These are phyloP conservation scores for Aspidapion aeneum DNA, from an alignment of 2,888 invertebrate species.

Conservation along the genomic window DNA sequence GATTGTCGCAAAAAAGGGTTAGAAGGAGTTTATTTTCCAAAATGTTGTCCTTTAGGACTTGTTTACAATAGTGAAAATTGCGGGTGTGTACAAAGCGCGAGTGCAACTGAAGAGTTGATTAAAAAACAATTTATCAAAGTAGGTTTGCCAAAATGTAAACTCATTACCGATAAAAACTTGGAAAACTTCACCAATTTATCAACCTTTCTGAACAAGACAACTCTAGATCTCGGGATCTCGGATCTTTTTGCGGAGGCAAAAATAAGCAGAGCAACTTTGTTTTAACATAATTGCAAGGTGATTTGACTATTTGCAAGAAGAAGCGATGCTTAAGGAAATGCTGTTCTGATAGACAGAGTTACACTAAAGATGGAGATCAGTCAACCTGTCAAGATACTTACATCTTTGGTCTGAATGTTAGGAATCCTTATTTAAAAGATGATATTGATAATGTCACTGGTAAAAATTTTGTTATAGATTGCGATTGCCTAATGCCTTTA, in stretches of 20 bases:
- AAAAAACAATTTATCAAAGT: constrained; percentile 29
- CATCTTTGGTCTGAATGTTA: constrained; percentile 33
- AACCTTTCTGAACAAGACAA: background rate
- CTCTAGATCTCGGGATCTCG: constrained; percentile 7
- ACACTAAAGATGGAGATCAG: constrained; percentile 32
- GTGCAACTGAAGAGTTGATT: constrained; percentile 22
- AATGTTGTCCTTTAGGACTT: constrained; percentile 36
- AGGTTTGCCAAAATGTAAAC: constrained; percentile 34
- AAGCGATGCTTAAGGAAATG: constrained; percentile 52
- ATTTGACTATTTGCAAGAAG: constrained; percentile 30
- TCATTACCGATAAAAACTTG: constrained; percentile 29
- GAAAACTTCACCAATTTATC: constrained; percentile 1
- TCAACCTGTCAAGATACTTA: constrained; percentile 33
- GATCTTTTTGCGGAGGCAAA: constrained; percentile 28
- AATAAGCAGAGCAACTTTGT: constrained; percentile 25
- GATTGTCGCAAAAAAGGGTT: constrained; percentile 7
- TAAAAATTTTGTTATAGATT: too few species aligned
- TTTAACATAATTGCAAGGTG: constrained; percentile 32
- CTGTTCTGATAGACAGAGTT: constrained; percentile 55
- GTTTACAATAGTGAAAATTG: constrained; percentile 29
- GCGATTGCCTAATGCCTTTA: too few species aligned
- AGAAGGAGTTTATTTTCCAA: constrained; percentile 25
- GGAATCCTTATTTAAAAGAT: constrained; percentile 23
- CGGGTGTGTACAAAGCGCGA: constrained; percentile 26
- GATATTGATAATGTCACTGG: constrained; percentile 32